These are phyloP conservation scores for Chelonia mydas DNA, from an alignment of 2,797 vertebrate species.

Conservation along the genomic window DNA sequence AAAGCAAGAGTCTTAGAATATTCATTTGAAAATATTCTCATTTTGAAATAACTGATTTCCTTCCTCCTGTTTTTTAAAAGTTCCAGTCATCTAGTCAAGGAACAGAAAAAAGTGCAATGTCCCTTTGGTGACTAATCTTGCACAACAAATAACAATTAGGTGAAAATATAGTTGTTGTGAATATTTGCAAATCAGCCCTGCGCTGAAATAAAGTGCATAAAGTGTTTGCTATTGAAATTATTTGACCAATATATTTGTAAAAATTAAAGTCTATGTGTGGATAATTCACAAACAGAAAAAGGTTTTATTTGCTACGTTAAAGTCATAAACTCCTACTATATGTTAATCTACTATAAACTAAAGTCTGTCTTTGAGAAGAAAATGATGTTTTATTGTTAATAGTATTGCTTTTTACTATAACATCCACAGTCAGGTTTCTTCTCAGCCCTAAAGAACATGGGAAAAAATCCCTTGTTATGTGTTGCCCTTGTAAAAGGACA, in stretches of 20 bases:
- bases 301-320: conserved; percentile 30
- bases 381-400: background rate
- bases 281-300: background rate
- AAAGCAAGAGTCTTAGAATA: background rate
- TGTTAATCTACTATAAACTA: conserved; percentile 45
- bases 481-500: background rate
- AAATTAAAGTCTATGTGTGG: accelerated
- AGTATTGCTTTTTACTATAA: background rate
- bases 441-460: background rate
- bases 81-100: background rate
- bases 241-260: background rate
- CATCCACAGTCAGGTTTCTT: background rate
- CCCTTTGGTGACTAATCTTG: background rate
- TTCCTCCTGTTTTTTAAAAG: background rate
- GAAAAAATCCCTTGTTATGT: background rate
- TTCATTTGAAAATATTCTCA: background rate
- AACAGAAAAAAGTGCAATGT: background rate
- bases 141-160: background rate
- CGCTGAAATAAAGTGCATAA: background rate
- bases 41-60: background rate
- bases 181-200: background rate
- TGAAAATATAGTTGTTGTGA: background rate
- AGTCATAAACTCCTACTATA: conserved; percentile 26
- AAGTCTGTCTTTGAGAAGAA: background rate
- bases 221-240: background rate